These are phyloP conservation scores for Drosophila lutescens DNA, from an alignment of 2,888 invertebrate species.

Conservation along the genomic window DNA sequence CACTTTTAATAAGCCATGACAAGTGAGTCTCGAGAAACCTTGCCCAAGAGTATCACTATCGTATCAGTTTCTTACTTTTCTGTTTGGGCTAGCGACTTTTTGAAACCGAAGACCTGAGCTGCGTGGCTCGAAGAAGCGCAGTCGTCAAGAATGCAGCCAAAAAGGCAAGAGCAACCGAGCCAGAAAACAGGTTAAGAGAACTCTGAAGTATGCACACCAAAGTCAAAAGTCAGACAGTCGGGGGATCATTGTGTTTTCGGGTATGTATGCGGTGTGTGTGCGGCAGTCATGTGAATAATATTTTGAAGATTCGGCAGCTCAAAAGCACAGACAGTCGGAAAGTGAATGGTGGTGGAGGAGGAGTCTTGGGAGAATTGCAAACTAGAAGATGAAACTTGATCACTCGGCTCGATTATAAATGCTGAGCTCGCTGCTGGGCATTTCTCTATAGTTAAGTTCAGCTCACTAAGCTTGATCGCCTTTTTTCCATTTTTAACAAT, in stretches of 20 bases:
- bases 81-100: slow-evolving; percentile 32
- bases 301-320: slow-evolving; percentile 50
- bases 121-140: slow-evolving; percentile 29
- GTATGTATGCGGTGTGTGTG: slow-evolving; percentile 40
- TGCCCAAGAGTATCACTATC: slow-evolving; percentile 32
- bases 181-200: slow-evolving; percentile 64
- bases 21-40: background rate
- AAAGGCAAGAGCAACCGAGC: slow-evolving; percentile 36
- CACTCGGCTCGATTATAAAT: slow-evolving; percentile 7
- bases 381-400: slow-evolving; percentile 9
- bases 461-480: slow-evolving; percentile 45
- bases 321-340: slow-evolving; percentile 47
- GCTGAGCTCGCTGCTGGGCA: background rate
- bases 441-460: slow-evolving; percentile 1
- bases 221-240: slow-evolving; percentile 66
- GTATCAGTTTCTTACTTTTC: slow-evolving; percentile 45
- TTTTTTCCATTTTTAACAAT: slow-evolving; percentile 60
- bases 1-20: background rate
- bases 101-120: slow-evolving; percentile 56
- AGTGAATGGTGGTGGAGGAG: slow-evolving; percentile 38
- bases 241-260: slow-evolving; percentile 17
- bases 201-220: slow-evolving; percentile 51
- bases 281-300: slow-evolving; percentile 70
- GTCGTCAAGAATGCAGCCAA: slow-evolving; percentile 62
- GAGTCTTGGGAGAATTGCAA: slow-evolving; percentile 9